Evolutionary conservation across 2,888 invertebrate genomes (phyloP), one percentile per base, ranked within the genome.

Genomic region (Diaperis boleti): DNA sequence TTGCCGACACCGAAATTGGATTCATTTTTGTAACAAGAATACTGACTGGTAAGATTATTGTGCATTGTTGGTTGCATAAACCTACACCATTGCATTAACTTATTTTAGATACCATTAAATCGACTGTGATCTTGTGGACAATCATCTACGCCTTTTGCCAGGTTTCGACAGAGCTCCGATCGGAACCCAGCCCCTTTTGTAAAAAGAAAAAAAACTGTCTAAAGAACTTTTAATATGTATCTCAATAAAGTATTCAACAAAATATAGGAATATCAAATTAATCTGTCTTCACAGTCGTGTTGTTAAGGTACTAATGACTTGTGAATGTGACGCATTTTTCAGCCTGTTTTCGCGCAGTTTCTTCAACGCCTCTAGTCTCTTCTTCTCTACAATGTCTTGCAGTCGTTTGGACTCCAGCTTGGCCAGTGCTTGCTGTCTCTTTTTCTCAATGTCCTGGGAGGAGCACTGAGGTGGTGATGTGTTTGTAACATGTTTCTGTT

Each of bases 1-100:
- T 95, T 81, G 91, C 89, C 63, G 92, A 91, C 0, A 83, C 82
- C 64, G 87, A 89, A 57, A 85, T 94, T 61, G 95, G 94, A 3
- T 84, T 90, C 75, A 83, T 90, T 68, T 92, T 90, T 76, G 83
- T 91, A 73, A 81, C 83, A 29, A 84, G 88, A 72, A 82, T 92
- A 55, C 74, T 85, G 22, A 72, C 81, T 69, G 85, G 87, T 86
- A 82, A 73, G 69, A 13, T 15, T 20, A 14, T 41, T 56, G 15
- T 31, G 2, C 10, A 17, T 31, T 15, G n/a, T 17, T 5, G n/a
- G 10, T 29, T 4, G 3, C n/a, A 29, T 37, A 18, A 15, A 20
- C n/a, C n/a, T n/a, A n/a, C n/a, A n/a, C n/a, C n/a, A n/a, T n/a
- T n/a, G n/a, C n/a, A 22, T 15, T 6, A 14, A 39, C 22, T n/a